Base-by-base conservation (phyloP, 2,797 vertebrate species). In the Amblyopsis hoosieri region DNA sequence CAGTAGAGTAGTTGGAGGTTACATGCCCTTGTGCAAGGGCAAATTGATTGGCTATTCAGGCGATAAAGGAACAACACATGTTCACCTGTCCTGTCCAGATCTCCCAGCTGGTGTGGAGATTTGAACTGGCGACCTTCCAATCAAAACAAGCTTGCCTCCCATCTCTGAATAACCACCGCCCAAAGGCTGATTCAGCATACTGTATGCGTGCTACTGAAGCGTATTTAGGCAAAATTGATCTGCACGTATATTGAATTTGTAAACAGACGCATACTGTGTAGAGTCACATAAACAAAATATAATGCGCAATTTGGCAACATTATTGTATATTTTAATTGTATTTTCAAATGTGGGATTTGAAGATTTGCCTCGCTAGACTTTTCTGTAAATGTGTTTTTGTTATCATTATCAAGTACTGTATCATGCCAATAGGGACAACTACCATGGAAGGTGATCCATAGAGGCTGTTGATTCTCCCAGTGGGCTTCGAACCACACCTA, bases 401-500 rank as follows among this genome's bases (percentile, higher is more conserved):
- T 12, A 57, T 37, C 54, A 2, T n/a, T 75, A n/a, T 62, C 59
- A 54, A 51, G 47, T 56, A 15, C 49, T 45, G 64, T 29, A 45
- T 60, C 47, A 74, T 23, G 54, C 74, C 82, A 66, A 58, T 14
- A 66, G 87, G 87, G 83, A 86, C 61, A 69, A 72, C 69, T 10
- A 73, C 72, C 78, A 79, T 62, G 72, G 80, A 78, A 61, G 67
- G 82, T 64, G 31, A 58, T 72, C 76, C 67, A 48, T 55, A 13
- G 82, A 76, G 82, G 64, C 61, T 74, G 49, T 66, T 60, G 62
- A 61, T 75, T 69, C 45, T 45, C 79, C 19, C 70, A 0, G 48
- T 52, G 85, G 77, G 83, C 48, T n/a, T 73, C 56, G 14, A 65
- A 61, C 74, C 79, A 71, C 71, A 84, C 82, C 79, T 72, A 83